Evolutionary conservation across 1,140 invertebrate species (phyloP), one percentile per base, ranked within the genome.

Genomic region (Micrasema minimum): DNA sequence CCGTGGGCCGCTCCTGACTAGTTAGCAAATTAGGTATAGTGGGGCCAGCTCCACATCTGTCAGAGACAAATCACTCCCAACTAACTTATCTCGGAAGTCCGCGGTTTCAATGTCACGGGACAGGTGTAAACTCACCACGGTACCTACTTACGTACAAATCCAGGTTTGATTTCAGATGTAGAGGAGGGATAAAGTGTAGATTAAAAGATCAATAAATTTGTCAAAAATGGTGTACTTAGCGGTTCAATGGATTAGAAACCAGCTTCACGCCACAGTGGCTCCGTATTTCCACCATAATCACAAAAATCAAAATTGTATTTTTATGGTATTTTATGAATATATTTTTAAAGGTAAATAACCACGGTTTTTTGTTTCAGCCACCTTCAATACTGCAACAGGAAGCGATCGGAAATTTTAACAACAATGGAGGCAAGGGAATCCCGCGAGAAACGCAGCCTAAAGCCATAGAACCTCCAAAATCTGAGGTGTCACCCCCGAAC

Each of bases 311-410:
- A n/a, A n/a, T n/a, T n/a, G n/a, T n/a, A n/a, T n/a, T n/a, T n/a
- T n/a, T n/a, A n/a, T n/a, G n/a, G n/a, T n/a, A n/a, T n/a, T n/a
- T n/a, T n/a, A n/a, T n/a, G n/a, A n/a, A n/a, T n/a, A n/a, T n/a
- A n/a, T n/a, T n/a, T n/a, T n/a, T n/a, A n/a, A n/a, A n/a, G n/a
- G n/a, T n/a, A n/a, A n/a, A n/a, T n/a, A n/a, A n/a, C n/a, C n/a
- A n/a, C n/a, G n/a, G n/a, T n/a, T n/a, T n/a, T n/a, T n/a, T 45
- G 26, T 69, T 73, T 66, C 62, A 73, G 72, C 66, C 26, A 14
- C 61, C 59, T 18, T 31, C 46, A 38, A 37, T 64, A 20, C 46
- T 22, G 20, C 45, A 51, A 45, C 46, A 22, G 35, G 43, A 64
- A 50, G 55, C 48, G 14, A 38, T 22, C n/a, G 53, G 53, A n/a